A percentile compares a stretch with the other conserved stretches of the same genome.
phyloP scores from a whole-genome alignment of 1,140 invertebrate genomes.

The Gonatopus flavifemur region DNA sequence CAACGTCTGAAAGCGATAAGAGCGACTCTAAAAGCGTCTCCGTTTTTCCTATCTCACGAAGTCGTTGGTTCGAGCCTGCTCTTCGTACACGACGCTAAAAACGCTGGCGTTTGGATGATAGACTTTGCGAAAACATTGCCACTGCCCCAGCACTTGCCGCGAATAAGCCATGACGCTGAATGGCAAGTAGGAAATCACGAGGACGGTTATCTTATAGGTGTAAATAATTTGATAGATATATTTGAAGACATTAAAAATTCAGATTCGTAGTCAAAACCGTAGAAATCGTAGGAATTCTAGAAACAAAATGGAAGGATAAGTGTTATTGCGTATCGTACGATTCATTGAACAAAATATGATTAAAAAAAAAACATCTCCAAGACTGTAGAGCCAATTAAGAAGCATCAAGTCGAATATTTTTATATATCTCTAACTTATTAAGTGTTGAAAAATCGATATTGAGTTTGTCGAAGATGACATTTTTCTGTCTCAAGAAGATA shows the following conservation, averaged over 20 bases:
- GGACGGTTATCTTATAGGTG: slow-evolving; percentile 93
- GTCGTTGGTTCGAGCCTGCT: slow-evolving; percentile 95
- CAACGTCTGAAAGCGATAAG: slow-evolving; percentile 82
- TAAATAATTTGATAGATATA: slow-evolving; percentile 92
- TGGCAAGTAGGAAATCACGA: slow-evolving; percentile 99
- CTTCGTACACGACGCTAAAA: slow-evolving; percentile 90
- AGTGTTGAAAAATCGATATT: background rate
- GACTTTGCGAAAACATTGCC: slow-evolving; percentile 96
- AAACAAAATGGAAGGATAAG: too few species aligned
- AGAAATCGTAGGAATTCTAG: too few species aligned
- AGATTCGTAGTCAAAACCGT: background rate
- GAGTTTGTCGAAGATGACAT: background rate
- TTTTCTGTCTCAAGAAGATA: background rate
- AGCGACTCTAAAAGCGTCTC: slow-evolving; percentile 76
- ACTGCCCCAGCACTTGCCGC: slow-evolving; percentile 69
- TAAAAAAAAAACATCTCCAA: too few species aligned
- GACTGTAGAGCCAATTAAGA: too few species aligned
- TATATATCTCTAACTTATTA: too few species aligned
- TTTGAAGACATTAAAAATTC: slow-evolving; percentile 57
- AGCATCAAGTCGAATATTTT: too few species aligned
- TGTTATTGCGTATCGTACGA: too few species aligned
- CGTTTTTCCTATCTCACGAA: slow-evolving; percentile 90
- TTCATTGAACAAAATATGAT: too few species aligned
- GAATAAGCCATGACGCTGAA: slow-evolving; percentile 77
- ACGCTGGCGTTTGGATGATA: slow-evolving; percentile 94